Percentiles rank a stretch among this genome's conserved stretches.
Evolutionary conservation across 2,797 vertebrate species (phyloP).

Genomic region (Melanotaenia maccullochi): DNA sequence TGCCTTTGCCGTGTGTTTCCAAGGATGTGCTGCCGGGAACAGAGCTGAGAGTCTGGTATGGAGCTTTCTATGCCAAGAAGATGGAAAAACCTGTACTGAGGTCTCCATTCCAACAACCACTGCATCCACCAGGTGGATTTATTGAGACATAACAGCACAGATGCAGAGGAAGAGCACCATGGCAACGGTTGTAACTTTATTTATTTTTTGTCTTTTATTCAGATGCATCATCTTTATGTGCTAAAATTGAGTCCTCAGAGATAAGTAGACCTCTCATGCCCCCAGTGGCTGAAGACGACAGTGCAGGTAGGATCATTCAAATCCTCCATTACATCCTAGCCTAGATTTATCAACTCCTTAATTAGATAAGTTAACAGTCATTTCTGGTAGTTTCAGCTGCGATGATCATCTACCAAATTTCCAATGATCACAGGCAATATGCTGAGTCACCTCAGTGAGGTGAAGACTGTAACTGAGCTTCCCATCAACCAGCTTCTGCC

Average conservation of each 20-base stretch:
- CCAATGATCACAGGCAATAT: slow-evolving; percentile 80
- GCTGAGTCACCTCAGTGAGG: slow-evolving; percentile 82
- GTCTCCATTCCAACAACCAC: slow-evolving; percentile 74
- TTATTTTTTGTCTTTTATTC: slow-evolving; percentile 3
- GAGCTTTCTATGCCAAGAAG: slow-evolving; percentile 98
- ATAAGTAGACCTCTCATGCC: slow-evolving; percentile 24
- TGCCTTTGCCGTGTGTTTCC: neutral
- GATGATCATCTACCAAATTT: neutral
- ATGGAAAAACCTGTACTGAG: slow-evolving; percentile 94
- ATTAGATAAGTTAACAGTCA: neutral
- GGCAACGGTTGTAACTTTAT: neutral
- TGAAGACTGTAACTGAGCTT: slow-evolving; percentile 61
- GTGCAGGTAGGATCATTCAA: slow-evolving; percentile 51
- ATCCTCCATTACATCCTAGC: neutral
- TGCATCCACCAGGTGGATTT: slow-evolving; percentile 64
- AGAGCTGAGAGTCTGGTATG: slow-evolving; percentile 97
- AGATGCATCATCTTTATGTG: slow-evolving; percentile 47
- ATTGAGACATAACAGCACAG: neutral
- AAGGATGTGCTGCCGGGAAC: slow-evolving; percentile 91
- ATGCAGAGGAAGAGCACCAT: neutral
- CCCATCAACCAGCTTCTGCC: slow-evolving; percentile 50
- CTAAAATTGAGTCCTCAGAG: slow-evolving; percentile 37
- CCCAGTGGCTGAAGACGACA: slow-evolving; percentile 52
- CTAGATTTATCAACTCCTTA: neutral
- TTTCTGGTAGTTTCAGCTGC: neutral